These are phyloP conservation scores for Epistrophe grossulariae DNA, from an alignment of 2,888 invertebrate genomes.

Conservation along the genomic window DNA sequence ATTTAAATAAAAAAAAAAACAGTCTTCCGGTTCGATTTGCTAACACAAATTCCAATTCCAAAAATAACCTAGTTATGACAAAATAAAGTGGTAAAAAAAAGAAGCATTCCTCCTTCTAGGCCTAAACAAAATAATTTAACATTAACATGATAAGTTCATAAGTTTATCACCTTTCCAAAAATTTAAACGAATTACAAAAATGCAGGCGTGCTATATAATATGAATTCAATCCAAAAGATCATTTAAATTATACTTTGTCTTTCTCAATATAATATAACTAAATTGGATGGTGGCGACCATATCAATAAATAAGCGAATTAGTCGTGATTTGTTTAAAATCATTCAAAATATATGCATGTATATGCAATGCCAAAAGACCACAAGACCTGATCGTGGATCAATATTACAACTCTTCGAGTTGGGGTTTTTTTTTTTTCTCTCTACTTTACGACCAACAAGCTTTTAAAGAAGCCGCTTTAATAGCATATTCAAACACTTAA, in stretches of 20 bases:
- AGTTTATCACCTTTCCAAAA: constrained; percentile 18
- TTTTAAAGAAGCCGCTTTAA: constrained; percentile 66
- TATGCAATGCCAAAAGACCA: neutral
- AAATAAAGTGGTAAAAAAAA: neutral
- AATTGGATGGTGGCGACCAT: constrained; percentile 33
- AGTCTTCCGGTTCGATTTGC: constrained; percentile 16
- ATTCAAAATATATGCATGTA: constrained; percentile 48
- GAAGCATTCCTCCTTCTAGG: neutral
- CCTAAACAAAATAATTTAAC: constrained; percentile 15
- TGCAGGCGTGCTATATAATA: neutral
- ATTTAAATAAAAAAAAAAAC: neutral
- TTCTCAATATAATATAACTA: constrained; percentile 40
- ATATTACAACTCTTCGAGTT: constrained; percentile 10
- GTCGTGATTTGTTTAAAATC: constrained; percentile 45
- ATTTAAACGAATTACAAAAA: neutral
- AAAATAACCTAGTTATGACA: constrained; percentile 4
- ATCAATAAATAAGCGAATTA: constrained; percentile 69
- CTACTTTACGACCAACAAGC: constrained; percentile 59
- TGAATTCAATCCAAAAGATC: constrained; percentile 15
- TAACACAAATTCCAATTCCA: neutral
- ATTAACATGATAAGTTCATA: constrained; percentile 13
- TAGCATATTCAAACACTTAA: constrained; percentile 73
- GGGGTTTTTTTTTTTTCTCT: constrained; percentile 49
- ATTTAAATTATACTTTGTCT: constrained; percentile 31
- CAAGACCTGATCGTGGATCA: constrained; percentile 33